These are phyloP conservation scores for Buathra laborator DNA, from an alignment of 2,888 invertebrate species.

Conservation along the genomic window DNA sequence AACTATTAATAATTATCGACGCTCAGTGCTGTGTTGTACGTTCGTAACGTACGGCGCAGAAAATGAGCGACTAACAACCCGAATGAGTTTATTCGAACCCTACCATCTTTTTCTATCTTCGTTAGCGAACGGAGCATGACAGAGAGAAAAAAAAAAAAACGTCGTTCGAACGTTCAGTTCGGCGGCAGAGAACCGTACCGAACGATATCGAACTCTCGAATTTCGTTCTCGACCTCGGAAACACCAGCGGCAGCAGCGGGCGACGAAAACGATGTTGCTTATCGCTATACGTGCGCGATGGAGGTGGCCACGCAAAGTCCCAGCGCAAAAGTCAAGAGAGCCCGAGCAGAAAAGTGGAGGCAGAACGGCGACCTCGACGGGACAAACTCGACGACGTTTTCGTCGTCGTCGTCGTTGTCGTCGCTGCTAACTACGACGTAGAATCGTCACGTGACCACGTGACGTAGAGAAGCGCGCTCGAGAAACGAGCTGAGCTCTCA, in stretches of 20 bases:
- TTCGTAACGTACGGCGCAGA: constrained; percentile 10
- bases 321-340: constrained; percentile 30
- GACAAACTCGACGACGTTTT: constrained; percentile 35
- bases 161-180: neutral
- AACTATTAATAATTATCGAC: constrained; percentile 54
- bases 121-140: neutral
- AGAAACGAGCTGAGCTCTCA: constrained; percentile 55
- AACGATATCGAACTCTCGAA: constrained; percentile 8
- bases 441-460: constrained; percentile 68
- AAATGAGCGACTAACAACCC: neutral
- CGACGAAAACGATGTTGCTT: constrained; percentile 23
- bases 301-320: constrained; percentile 30
- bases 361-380: constrained; percentile 60
- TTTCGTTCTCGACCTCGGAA: constrained; percentile 35
- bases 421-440: constrained; percentile 59
- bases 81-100: neutral
- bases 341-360: constrained; percentile 41
- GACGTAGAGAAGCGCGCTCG: constrained; percentile 64
- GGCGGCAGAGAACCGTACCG: neutral
- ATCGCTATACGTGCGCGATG: constrained; percentile 43
- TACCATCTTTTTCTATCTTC: neutral
- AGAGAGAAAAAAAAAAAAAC: neutral
- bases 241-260: too few species aligned
- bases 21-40: constrained; percentile 9
- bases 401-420: constrained; percentile 49